These are phyloP conservation scores for Dryobates pubescens DNA, from an alignment of 2,797 vertebrate species.

Conservation along the genomic window DNA sequence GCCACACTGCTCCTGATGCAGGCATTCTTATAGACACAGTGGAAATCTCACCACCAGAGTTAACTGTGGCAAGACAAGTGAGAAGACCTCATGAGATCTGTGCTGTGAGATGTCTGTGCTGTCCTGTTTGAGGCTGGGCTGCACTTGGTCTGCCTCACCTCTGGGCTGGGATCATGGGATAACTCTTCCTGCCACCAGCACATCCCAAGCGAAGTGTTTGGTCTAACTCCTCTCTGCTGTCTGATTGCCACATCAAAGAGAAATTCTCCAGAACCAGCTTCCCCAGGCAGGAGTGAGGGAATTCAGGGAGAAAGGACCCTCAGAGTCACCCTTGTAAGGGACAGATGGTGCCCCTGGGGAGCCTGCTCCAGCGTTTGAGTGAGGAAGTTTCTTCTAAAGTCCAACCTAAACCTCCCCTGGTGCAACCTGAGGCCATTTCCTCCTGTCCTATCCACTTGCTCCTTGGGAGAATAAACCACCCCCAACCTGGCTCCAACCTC, in stretches of 20 bases:
- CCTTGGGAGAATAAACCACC: no score
- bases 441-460: no score
- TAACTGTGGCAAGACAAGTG: neutral
- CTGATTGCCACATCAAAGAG: neutral
- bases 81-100: neutral
- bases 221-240: neutral
- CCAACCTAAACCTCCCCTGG: no score
- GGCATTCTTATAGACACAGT: neutral
- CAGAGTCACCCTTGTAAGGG: no score
- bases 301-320: neutral
- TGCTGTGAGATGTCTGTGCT: neutral
- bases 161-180: neutral
- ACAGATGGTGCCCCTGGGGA: no score
- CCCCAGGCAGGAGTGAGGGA: neutral
- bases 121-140: neutral
- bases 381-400: no score
- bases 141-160: neutral
- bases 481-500: no score
- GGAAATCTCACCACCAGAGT: neutral
- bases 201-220: neutral
- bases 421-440: no score
- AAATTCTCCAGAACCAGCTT: neutral
- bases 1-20: no score
- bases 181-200: neutral
- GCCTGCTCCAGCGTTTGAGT: no score